Base-by-base conservation (phyloP, 2,113 vertebrate genomes). In the Phainopepla nitens region DNA sequence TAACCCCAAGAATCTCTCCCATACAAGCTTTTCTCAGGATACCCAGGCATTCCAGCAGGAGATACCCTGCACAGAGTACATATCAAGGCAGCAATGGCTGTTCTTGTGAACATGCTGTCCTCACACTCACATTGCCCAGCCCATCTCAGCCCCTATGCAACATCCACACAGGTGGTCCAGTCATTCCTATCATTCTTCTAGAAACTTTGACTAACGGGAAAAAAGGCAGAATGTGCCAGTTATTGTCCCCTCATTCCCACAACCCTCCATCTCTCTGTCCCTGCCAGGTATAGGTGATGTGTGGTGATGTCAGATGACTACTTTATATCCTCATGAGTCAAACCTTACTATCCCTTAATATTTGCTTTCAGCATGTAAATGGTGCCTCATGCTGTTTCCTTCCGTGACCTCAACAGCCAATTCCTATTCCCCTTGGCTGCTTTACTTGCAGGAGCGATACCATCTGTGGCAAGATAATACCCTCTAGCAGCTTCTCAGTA, bases 341-440 rank as follows among this genome's bases (percentile, higher is more conserved):
- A 94, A 78, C 49, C 69, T 54, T 89, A 89, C 62, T 51, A 93
- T 79, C 94, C 90, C 89, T 96, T 93, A 96, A 96, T 93, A 96
- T 92, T 90, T 93, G 66, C 72, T 96, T 90, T 65, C 93, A 96
- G 97, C 87, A 62, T 51, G 87, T 95, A 95, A 96, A 84, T 78
- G 82, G 35, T 82, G 64, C 60, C 33, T 90, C 94, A 73, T 58
- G 92, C 94, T 94, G 90, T 84, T 96, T 94, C 64, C 56, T 56
- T 89, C 95, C 3, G 39, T 92, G 96, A 96, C 96, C 93, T 96
- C 89, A 96, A 50, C 89, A 90, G 96, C 76, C 84, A 96, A 78
- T 95, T 94, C 89, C 72, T 71, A 60, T 93, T 96, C 90, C 82
- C 84, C 76, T 93, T 96, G 51, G 77, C 66, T 85, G 77, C 66